phyloP scores from a whole-genome alignment of 2,888 invertebrate genomes.

The Cylindroiulus punctatus region DNA sequence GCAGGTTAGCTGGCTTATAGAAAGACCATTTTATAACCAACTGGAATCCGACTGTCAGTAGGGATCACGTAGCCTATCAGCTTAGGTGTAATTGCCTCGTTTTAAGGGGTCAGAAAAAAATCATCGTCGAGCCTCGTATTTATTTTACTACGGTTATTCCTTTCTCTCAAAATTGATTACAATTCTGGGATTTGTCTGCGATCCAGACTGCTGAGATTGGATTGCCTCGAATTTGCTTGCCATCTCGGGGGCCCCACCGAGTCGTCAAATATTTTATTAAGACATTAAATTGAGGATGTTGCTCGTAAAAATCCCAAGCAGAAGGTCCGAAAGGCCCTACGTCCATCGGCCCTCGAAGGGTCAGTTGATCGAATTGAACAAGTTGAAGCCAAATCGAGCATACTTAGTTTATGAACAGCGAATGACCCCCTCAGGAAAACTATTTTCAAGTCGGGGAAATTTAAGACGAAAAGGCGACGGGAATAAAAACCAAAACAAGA shows the following conservation, averaged over 20 bases:
- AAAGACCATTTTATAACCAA: background rate
- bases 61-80: background rate
- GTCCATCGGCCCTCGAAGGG: background rate
- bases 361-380: background rate
- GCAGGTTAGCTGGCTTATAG: background rate
- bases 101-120: background rate
- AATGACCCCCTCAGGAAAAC: background rate
- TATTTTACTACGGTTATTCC: constrained; percentile 8
- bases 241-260: background rate
- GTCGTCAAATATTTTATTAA: constrained; percentile 27
- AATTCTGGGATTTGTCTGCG: background rate
- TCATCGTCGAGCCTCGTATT: background rate
- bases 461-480: background rate
- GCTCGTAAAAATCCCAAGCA: background rate
- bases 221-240: constrained; percentile 20
- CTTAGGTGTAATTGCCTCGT: background rate
- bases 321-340: constrained; percentile 9
- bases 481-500: constrained; percentile 14
- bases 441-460: background rate
- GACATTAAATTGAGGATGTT: background rate
- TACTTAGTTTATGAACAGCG: constrained; percentile 21
- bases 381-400: background rate
- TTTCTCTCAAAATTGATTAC: constrained; percentile 13
- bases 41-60: background rate
- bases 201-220: background rate